Evolutionary conservation across 1,140 invertebrate genomes (phyloP).

Genomic region (Littorina saxatilis): DNA sequence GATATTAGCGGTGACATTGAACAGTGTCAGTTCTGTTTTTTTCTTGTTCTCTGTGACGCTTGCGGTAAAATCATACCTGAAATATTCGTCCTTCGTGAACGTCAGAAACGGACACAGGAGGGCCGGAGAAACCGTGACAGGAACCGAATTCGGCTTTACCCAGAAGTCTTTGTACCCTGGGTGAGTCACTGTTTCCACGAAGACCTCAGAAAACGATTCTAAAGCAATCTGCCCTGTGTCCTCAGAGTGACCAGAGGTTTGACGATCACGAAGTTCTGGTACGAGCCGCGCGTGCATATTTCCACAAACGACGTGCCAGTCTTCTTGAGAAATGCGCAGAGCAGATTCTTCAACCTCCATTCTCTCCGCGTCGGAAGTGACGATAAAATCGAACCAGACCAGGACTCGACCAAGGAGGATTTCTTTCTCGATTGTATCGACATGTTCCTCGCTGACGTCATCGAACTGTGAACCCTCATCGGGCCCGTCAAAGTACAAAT

Average conservation of each 20-base stretch:
- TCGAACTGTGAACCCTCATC: too few relatives aligned
- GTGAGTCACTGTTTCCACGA: not conserved
- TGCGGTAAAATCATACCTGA: not conserved
- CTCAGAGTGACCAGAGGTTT: too few relatives aligned
- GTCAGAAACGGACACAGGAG: conserved; percentile 16
- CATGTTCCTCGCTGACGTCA: not conserved
- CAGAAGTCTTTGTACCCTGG: not conserved
- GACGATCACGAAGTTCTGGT: not conserved
- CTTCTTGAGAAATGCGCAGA: conserved; percentile 2
- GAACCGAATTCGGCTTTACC: not conserved
- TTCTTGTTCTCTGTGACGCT: not conserved
- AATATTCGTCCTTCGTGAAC: not conserved
- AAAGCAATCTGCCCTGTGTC: not conserved
- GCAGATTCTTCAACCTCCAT: conserved; percentile 9
- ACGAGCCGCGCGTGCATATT: conserved; percentile 5
- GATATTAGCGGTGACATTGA: not conserved
- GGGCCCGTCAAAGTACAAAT: not conserved
- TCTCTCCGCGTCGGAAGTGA: conserved; percentile 3
- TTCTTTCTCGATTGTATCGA: not conserved
- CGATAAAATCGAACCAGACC: conserved; percentile 28
- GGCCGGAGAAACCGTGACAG: not conserved
- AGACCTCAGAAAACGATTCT: not conserved
- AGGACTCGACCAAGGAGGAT: not conserved
- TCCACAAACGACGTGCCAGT: conserved; percentile 11
- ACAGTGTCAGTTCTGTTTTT: not conserved